Evolutionary conservation across 2,113 vertebrate species (phyloP), one percentile per base, ranked within the genome.

Genomic region (Cephalopholis sonnerati): DNA sequence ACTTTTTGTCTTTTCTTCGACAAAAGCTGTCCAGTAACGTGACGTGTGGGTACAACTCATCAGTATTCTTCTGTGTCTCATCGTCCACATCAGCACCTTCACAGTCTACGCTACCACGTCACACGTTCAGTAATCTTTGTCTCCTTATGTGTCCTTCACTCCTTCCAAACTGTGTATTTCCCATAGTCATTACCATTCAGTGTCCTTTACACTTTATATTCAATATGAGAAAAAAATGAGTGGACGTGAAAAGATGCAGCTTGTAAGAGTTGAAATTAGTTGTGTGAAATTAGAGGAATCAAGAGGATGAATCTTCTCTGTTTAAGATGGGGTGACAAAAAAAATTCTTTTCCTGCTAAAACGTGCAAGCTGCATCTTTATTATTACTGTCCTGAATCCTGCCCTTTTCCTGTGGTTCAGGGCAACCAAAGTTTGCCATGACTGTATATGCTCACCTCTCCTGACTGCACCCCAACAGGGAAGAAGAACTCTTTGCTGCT

Each of bases 401-500:
- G 68, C 44, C 41, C 25, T 72, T 61, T 69, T 86, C 81, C 79
- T 92, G 69, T 87, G 64, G 77, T 79, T 48, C 67, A 76, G 58
- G 86, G 63, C 68, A 72, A 77, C 89, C 91, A 87, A 64, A 66
- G 24, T 79, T 61, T 82, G 57, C 87, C 69, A 87, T 18, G 68
- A 62, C 84, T 91, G 55, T 85, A 22, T 85, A 74, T 80, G 73
- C 81, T 93, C 68, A 92, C 79, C 54, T 91, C 82, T 88, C 65
- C 68, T 81, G 66, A 86, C 82, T 95, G 83, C 90, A 17, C 48
- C 84, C 74, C 89, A 83, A 91, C 95, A 99, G 98, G 98, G 91
- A 99, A 99, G 97, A 99, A 99, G 95, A 99, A 99, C 91, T 99
- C 97, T 0, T 96, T 99, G 91, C 96, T 99, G 81, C 96, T 99